phyloP scores from a whole-genome alignment of 2,888 invertebrate species.

The Bhutanitis thaidina region DNA sequence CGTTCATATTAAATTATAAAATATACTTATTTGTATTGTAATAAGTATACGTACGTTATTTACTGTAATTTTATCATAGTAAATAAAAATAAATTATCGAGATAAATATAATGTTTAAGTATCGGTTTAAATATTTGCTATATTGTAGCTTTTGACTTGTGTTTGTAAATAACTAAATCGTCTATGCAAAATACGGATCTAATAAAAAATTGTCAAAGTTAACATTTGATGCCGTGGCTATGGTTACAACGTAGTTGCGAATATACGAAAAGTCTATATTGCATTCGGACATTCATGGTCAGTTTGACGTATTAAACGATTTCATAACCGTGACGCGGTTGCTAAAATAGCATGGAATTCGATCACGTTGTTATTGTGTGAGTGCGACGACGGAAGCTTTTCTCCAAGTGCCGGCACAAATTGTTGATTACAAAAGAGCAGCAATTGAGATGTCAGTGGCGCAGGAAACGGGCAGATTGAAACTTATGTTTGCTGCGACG shows the following conservation, averaged over 20 bases:
- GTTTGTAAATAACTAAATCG: no score
- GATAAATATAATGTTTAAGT: no score
- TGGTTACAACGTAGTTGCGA: background rate
- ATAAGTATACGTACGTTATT: no score
- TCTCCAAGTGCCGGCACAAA: constrained; percentile 65
- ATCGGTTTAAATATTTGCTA: no score
- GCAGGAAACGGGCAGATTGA: constrained; percentile 71
- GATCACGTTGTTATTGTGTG: constrained; percentile 65
- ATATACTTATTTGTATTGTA: no score
- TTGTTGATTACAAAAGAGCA: constrained; percentile 78
- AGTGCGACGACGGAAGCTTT: constrained; percentile 52
- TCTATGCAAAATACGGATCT: no score
- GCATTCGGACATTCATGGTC: constrained; percentile 1
- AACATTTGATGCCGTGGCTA: no score
- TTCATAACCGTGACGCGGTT: constrained; percentile 51
- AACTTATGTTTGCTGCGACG: constrained; percentile 59
- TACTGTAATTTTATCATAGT: no score
- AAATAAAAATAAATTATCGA: no score
- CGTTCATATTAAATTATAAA: no score
- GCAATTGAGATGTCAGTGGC: constrained; percentile 72
- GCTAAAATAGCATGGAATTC: constrained; percentile 63
- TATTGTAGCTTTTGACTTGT: no score
- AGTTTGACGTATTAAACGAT: constrained; percentile 12
- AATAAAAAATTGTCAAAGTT: no score
- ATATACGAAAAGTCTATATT: background rate